A percentile compares a stretch with the other conserved stretches of the same genome.
Conservation (phyloP, 2,888 invertebrate species). For the Scelioninae gen. 2 region DNA sequence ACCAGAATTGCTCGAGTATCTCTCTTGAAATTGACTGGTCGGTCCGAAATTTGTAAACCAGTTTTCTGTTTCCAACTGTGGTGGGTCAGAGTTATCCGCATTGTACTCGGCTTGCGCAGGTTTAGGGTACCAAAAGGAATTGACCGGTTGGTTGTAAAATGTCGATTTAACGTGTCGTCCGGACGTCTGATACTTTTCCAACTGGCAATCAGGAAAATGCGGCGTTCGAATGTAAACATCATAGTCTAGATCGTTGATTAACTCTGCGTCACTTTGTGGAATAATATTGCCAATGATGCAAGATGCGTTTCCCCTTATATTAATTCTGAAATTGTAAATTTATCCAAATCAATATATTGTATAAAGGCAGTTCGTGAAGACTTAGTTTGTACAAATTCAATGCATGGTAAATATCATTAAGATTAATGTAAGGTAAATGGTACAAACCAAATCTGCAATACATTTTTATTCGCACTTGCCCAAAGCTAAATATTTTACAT, state of each 20-base stretch:
- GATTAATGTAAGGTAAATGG: too few relatives aligned
- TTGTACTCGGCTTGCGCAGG: neutral
- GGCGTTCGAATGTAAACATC: constrained; percentile 78
- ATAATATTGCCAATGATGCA: constrained; percentile 78
- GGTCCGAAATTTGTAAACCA: constrained; percentile 12
- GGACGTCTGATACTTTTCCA: constrained; percentile 43
- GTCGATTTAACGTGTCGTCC: constrained; percentile 12
- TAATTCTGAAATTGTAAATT: constrained; percentile 74
- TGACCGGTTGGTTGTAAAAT: too few relatives aligned
- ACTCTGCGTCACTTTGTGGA: constrained; percentile 76
- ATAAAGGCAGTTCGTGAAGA: too few relatives aligned
- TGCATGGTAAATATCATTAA: too few relatives aligned
- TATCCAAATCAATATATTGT: too few relatives aligned
- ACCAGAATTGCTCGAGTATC: constrained; percentile 6
- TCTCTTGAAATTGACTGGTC: constrained; percentile 6
- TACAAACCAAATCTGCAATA: too few relatives aligned
- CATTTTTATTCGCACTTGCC: too few relatives aligned
- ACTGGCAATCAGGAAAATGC: too few relatives aligned
- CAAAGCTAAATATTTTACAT: constrained; percentile 77
- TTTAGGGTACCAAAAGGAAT: constrained; percentile 16
- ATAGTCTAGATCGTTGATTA: constrained; percentile 79
- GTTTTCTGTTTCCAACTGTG: constrained; percentile 11
- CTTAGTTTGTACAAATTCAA: too few relatives aligned
- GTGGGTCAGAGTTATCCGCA: too few relatives aligned
- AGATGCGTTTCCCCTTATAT: constrained; percentile 79